Conservation (phyloP, 2,113 vertebrate genomes). For the Erythrocebus patas region DNA sequence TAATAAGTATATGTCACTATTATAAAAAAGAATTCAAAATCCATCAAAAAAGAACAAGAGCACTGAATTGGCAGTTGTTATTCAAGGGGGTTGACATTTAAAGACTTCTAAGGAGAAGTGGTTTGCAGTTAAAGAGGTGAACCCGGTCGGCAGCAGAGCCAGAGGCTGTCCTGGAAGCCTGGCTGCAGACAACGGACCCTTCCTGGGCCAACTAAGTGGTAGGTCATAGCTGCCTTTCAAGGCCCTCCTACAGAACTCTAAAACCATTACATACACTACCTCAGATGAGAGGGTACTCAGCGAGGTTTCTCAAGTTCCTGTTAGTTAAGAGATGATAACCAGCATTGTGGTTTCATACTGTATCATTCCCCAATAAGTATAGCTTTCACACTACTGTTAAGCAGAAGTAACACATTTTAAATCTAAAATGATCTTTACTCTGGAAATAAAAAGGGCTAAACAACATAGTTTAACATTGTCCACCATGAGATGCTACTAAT, state of each 20-base stretch:
- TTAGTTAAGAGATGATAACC: background rate
- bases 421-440: slow-evolving; percentile 13
- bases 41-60: background rate
- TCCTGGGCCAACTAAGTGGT: background rate
- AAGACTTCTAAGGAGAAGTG: background rate
- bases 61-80: background rate
- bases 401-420: slow-evolving; percentile 35
- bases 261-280: background rate
- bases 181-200: background rate
- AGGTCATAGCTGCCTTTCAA: background rate
- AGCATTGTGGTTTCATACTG: background rate
- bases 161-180: background rate
- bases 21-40: background rate
- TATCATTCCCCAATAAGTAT: background rate
- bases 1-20: background rate
- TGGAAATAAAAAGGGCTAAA: background rate
- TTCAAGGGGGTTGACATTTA: background rate
- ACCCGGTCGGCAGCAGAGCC: background rate
- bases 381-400: slow-evolving; percentile 2
- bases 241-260: background rate
- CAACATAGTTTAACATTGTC: background rate
- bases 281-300: background rate
- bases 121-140: background rate
- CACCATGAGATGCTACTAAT: background rate
- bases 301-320: background rate